Evolutionary conservation across 2,797 vertebrate species (phyloP).

Genomic region (Sebastes vulpes): DNA sequence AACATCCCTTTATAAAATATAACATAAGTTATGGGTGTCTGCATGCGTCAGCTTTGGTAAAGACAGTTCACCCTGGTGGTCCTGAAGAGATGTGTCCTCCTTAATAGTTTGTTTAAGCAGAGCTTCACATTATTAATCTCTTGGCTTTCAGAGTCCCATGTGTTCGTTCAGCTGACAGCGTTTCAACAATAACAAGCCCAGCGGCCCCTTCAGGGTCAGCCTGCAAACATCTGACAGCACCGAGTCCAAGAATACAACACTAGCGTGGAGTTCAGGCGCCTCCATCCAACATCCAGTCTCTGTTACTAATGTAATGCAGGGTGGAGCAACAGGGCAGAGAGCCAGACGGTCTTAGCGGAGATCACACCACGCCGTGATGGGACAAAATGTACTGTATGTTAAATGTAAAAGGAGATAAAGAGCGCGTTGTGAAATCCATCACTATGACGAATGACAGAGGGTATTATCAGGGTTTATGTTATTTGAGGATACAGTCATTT

Average conservation of each 20-base stretch:
- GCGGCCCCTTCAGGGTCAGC: slow-evolving; percentile 17
- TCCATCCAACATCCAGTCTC: slow-evolving; percentile 5
- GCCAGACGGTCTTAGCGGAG: neutral
- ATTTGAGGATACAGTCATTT: neutral
- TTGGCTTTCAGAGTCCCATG: slow-evolving; percentile 16
- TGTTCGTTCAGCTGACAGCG: slow-evolving; percentile 37
- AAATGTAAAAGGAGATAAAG: neutral
- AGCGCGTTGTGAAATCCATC: slow-evolving; percentile 3
- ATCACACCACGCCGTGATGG: neutral
- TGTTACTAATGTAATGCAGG: neutral
- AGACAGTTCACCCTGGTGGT: slow-evolving; percentile 35
- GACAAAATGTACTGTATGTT: neutral
- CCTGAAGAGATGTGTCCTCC: slow-evolving; percentile 2
- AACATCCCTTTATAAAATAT: too few relatives aligned
- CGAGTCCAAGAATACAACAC: slow-evolving; percentile 16
- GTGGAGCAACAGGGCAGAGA: neutral
- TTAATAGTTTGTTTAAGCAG: slow-evolving; percentile 58
- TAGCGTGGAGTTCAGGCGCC: neutral
- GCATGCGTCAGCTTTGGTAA: neutral
- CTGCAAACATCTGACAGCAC: slow-evolving; percentile 32
- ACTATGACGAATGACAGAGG: slow-evolving; percentile 8
- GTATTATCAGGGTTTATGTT: slow-evolving; percentile 1
- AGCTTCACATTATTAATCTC: slow-evolving; percentile 49
- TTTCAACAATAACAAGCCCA: slow-evolving; percentile 62
- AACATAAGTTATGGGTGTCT: neutral